Base-by-base conservation (phyloP, 35 echinoderm and acorn worm genomes). In the Ophiothrix spiculata region DNA sequence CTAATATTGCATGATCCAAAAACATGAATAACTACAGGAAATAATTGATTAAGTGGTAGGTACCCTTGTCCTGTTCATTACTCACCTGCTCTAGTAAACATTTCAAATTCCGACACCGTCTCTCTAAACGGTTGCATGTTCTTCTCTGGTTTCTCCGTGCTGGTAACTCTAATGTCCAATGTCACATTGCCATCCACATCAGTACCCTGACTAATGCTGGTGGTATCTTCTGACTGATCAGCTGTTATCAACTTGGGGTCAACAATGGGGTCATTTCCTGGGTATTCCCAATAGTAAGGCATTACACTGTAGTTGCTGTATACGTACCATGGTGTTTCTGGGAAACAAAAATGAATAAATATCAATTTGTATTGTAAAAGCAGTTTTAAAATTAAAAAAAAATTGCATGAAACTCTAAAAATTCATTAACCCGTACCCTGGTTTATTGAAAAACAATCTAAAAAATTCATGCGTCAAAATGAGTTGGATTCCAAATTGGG, bases 41-140 rank as follows among this genome's bases (percentile, higher is more conserved):
- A n/a, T n/a, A n/a, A n/a, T n/a, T n/a, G n/a, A n/a, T n/a, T n/a
- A n/a, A n/a, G n/a, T n/a, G n/a, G n/a, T n/a, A n/a, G n/a, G n/a
- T n/a, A n/a, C n/a, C n/a, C n/a, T n/a, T n/a, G n/a, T n/a, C n/a
- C n/a, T n/a, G n/a, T n/a, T n/a, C n/a, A n/a, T n/a, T 54, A 81
- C 81, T 77, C 49, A 99, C 96, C 96, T 89, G 92, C 96, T 84
- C 92, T 88, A 1, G 96, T 92, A 63, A 99, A 91, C 96, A 99
- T 99, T 80, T 99, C 96, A 88, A 99, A 89, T 76, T 99, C 96
- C 17, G 96, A 91, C 0, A 99, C 96, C 8, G 96, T 94, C 64
- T 99, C 96, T 81, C 96, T 38, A 42, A 99, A 99, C 0, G 96
- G 96, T 28, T 99, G 92, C 86, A 94, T 91, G 74, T 99, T 99